Evolutionary conservation across 1,140 invertebrate species (phyloP), one percentile per base, ranked within the genome.

Genomic region (Muscidifurax raptorellus): DNA sequence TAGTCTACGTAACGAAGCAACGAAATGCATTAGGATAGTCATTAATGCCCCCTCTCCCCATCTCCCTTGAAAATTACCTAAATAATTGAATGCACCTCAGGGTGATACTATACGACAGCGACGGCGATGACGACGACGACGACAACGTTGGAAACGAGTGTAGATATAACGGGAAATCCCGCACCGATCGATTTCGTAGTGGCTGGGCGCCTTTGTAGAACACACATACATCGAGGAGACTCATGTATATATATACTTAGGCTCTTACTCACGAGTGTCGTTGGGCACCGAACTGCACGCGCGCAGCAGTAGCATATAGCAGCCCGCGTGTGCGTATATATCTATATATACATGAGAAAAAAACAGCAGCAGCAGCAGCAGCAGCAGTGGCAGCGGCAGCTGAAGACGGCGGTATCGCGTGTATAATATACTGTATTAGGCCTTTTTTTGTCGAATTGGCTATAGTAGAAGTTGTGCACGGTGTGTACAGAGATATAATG

Each of bases 121-220:
- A 83, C 27, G 66, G 32, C 74, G 64, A 83, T 36, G 28, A 71
- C 32, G 66, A 52, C 59, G 74, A 83, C 36, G 75, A 59, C 40
- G 66, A 83, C 59, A 36, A 36, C 22, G 27, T 15, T 64, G 10
- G 64, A 18, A 40, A 32, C 36, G 13, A 44, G 40, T 52, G 22
- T 64, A 47, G 12, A 59, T 30, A 40, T 22, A 80, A 83, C 78
- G 28, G 76, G 78, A 52, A 80, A 80, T 76, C 77, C 83, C 78
- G 83, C 78, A 59, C 77, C 83, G 69, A 84, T 84, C 83, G 83
- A 84, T 84, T 75, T 67, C 59, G 15, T 47, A 74, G 6, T 66
- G 76, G 71, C 67, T 80, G 47, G 71, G 36, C 36, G 69, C 30
- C 47, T 84, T 80, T 64, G 83, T 84, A 27, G 83, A 84, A 22